Base-by-base conservation (phyloP, 1,140 invertebrate genomes). In the Cherax quadricarinatus region DNA sequence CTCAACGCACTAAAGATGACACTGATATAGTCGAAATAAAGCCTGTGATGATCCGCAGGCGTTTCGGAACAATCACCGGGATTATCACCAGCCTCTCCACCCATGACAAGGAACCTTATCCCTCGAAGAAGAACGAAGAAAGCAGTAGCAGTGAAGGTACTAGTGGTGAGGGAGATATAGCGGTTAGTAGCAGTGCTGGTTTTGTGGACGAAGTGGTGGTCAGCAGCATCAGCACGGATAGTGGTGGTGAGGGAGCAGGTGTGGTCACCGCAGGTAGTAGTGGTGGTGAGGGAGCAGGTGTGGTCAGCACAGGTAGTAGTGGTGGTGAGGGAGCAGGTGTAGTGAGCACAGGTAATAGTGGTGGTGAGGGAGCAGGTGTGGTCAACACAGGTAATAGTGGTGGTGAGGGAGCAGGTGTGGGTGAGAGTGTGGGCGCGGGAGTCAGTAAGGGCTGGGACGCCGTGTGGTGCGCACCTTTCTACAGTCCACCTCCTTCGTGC, bases 391-490 rank as follows among this genome's bases (percentile, higher is more conserved):
- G 14, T 14, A 57, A 1, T 53, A 21, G 41, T n/a, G 21, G 53
- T 57, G 80, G 49, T 24, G 81, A 57, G 53, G 53, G 9, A 16
- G 14, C 62, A 30, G 83, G n/a, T n/a, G 80, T 24, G 80, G 81
- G 4, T 21, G 62, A 41, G 7, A 18, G 9, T 16, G 84, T 6
- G 70, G 24, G 9, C 9, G n/a, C 70, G 9, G 30, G 41, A 57
- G 51, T 10, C 73, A 88, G 87, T 88, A 57, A 41, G 78, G 87
- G 51, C 87, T 51, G 73, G 78, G 78, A 80, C 87, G 78, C 87
- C 79, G 87, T 6, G 87, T 41, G 78, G 75, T 24, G 30, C 87
- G 79, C n/a, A 81, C 53, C 75, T 16, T 24, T 16, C 57, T 7
- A 49, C 79, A 81, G 73, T 51, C 79, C 60, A 24, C 87, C 53